Conservation (phyloP, 2,113 vertebrate genomes). For the Corythornis vintsioides region DNA sequence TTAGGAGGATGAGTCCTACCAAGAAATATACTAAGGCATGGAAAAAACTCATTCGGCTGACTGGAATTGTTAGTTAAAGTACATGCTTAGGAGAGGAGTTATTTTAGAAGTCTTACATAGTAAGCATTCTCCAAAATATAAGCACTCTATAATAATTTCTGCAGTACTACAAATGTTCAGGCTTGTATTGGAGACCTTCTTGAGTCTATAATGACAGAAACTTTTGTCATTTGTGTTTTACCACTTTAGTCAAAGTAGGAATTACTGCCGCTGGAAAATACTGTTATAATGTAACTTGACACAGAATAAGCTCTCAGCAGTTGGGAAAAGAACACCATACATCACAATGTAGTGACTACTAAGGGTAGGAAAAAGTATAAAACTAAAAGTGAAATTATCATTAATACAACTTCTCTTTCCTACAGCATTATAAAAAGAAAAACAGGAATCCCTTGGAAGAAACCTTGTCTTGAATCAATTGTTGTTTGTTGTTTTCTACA, state of each 20-base stretch:
- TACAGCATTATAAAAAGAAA: background rate
- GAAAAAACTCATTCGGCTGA: background rate
- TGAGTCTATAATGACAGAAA: background rate
- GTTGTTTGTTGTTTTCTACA: background rate
- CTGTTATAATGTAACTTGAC: background rate
- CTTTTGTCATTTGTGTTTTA: background rate
- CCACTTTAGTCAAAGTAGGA: background rate
- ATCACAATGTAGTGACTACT: background rate
- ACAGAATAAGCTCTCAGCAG: background rate
- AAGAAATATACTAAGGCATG: background rate
- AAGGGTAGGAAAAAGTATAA: background rate
- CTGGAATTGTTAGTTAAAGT: background rate
- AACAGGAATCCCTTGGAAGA: background rate
- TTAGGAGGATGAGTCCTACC: background rate
- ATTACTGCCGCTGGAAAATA: conserved; percentile 10
- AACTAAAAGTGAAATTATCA: background rate
- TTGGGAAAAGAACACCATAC: background rate
- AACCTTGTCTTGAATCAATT: background rate
- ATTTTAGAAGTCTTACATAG: background rate
- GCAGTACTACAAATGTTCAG: background rate
- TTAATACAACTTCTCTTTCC: conserved; percentile 23
- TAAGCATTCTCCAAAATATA: background rate
- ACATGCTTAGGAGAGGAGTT: background rate
- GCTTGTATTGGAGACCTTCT: background rate
- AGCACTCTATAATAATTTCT: background rate